Evolutionary conservation across 2,888 invertebrate genomes (phyloP).

Genomic region (Oxytorus armatus): DNA sequence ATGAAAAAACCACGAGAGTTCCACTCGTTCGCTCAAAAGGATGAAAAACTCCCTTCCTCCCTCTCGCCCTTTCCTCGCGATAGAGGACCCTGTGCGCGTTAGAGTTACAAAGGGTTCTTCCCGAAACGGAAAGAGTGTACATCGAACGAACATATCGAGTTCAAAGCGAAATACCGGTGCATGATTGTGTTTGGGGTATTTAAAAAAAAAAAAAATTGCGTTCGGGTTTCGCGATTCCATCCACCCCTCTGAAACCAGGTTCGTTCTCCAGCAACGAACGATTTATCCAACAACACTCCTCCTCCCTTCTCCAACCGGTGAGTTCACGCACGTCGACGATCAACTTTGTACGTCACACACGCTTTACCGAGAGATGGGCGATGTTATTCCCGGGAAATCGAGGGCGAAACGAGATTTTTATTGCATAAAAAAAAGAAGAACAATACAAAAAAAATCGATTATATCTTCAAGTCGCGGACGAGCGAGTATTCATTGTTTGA

Average conservation of each 20-base stretch:
- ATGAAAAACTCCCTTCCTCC: conserved; percentile 71
- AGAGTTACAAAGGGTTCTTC: conserved; percentile 77
- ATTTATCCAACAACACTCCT: conserved; percentile 46
- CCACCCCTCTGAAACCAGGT: conserved; percentile 65
- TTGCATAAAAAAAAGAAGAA: conserved; percentile 37
- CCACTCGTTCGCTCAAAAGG: conserved; percentile 72
- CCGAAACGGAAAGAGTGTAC: conserved; percentile 74
- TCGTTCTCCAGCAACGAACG: too few species aligned
- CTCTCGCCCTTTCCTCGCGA: conserved; percentile 69
- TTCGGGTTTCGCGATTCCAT: conserved; percentile 29
- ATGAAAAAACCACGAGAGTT: conserved; percentile 77
- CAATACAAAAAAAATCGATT: conserved; percentile 70
- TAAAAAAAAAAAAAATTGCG: conserved; percentile 68
- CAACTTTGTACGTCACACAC: conserved; percentile 41
- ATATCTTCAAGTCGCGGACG: conserved; percentile 51
- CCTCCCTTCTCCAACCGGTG: background rate
- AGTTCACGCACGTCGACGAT: conserved; percentile 40
- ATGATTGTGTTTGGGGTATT: conserved; percentile 54
- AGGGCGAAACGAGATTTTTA: conserved; percentile 63
- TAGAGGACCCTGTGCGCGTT: conserved; percentile 41
- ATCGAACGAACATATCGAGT: conserved; percentile 72
- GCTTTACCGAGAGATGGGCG: conserved; percentile 2
- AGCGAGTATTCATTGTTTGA: conserved; percentile 48
- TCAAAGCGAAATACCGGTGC: conserved; percentile 61
- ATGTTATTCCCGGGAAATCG: conserved; percentile 50